Evolutionary conservation across 2,888 invertebrate genomes (phyloP).

Genomic region (Melinopterus prodromus): DNA sequence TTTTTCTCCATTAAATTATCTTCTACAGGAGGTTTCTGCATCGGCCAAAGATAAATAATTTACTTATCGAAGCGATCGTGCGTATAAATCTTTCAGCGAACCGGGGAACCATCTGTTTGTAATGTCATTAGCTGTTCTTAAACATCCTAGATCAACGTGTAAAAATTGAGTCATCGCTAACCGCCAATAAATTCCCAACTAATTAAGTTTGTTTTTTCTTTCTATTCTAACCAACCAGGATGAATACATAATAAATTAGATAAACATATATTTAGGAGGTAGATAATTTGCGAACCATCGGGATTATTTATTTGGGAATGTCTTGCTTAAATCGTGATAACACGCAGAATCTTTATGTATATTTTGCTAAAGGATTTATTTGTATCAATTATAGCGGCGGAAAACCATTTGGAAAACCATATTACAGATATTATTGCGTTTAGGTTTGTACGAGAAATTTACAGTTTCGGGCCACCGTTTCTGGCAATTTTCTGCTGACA

Average conservation of each 20-base stretch:
- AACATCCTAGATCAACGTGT: conserved; percentile 4
- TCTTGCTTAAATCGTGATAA: too few relatives aligned
- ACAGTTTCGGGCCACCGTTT: too few relatives aligned
- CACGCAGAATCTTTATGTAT: too few relatives aligned
- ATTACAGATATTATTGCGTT: too few relatives aligned
- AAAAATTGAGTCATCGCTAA: neutral
- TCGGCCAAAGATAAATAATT: neutral
- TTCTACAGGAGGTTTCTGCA: neutral
- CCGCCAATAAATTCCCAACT: neutral
- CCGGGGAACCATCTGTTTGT: neutral
- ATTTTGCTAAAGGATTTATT: too few relatives aligned
- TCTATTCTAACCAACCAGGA: neutral
- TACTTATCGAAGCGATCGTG: neutral
- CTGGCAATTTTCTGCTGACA: too few relatives aligned
- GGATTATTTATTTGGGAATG: too few relatives aligned
- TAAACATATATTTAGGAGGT: neutral
- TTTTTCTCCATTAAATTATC: neutral
- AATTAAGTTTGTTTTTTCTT: neutral
- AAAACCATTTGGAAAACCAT: too few relatives aligned
- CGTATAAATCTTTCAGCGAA: neutral
- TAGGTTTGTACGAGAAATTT: too few relatives aligned
- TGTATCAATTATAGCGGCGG: too few relatives aligned
- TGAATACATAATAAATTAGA: neutral
- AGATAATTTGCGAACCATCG: neutral
- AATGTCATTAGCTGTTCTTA: neutral